Evolutionary conservation across 2,888 invertebrate species (phyloP), one percentile per base, ranked within the genome.

Genomic region (Temnothorax rugatulus): DNA sequence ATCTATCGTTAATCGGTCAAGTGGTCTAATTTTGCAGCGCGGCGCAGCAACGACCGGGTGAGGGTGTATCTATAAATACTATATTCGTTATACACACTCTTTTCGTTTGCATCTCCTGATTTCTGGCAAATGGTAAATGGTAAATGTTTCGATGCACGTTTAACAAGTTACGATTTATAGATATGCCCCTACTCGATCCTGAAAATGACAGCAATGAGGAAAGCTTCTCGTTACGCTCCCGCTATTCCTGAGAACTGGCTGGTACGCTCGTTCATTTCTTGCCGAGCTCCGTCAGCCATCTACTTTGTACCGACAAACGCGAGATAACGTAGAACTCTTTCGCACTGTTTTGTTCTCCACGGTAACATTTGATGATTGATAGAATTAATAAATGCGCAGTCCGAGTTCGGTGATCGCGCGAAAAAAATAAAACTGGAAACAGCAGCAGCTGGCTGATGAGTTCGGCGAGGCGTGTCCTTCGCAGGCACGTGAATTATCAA

Each of bases 161-260:
- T 38, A 34, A 64, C 13, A 44, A 13, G 38, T 38, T 38, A 21
- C 13, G 63, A 71, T 63, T 69, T 84, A 73, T 64, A 84, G 83
- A 59, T 57, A 73, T 63, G 21, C 9, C 9, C 74, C 87, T 54
- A 63, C 81, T 21, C 61, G 79, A 64, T 61, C 25, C 25, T 57
- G 52, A 52, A 25, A 84, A 74, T 34, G 79, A 73, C 85, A 89
- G 90, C 91, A 90, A 89, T 84, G 90, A 93, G 89, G 91, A 90
- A 90, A 89, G 92, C 92, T 93, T 93, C 93, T 93, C 93, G 93
- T 92, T 90, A 90, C 89, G 90, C 90, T 91, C 89, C 90, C 91
- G 90, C 86, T 85, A 92, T 92, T 94, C 93, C 93, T 90, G 86
- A 93, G 93, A 92, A 92, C 93, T 93, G 84, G 83, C 91, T 92